Conservation (phyloP, 2,113 vertebrate genomes). For the Crotalus viridis region DNA sequence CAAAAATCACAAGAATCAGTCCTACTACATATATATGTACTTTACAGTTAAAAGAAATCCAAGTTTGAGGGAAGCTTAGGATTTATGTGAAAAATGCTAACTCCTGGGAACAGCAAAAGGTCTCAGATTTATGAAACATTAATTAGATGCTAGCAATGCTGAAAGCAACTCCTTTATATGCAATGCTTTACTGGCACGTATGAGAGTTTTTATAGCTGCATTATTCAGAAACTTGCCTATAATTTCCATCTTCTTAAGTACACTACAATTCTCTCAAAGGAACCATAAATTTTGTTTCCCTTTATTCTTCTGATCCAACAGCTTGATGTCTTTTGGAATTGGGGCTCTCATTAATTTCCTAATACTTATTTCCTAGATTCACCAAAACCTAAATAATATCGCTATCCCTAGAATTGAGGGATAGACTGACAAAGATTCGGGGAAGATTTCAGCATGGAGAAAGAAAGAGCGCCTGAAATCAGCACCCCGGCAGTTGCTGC, state of each 20-base stretch:
- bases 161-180: not conserved
- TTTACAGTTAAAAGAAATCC: not conserved
- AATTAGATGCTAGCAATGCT: not conserved
- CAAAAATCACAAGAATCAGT: not conserved
- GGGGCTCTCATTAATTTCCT: not conserved
- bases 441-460: no score
- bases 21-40: not conserved
- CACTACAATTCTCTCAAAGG: not conserved
- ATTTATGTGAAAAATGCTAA: not conserved
- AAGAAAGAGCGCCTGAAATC: no score
- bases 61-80: not conserved
- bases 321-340: not conserved
- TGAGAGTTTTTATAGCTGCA: not conserved
- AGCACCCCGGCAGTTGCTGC: no score
- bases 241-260: not conserved
- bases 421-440: no score
- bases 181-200: not conserved
- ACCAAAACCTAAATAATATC: not conserved
- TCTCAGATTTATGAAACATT: not conserved
- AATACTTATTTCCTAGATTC: not conserved
- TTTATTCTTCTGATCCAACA: not conserved
- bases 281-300: not conserved
- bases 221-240: not conserved
- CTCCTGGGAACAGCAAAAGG: not conserved
- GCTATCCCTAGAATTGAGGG: no score